Base-by-base conservation (phyloP, 2,888 invertebrate species). In the Marronus borbonicus region DNA sequence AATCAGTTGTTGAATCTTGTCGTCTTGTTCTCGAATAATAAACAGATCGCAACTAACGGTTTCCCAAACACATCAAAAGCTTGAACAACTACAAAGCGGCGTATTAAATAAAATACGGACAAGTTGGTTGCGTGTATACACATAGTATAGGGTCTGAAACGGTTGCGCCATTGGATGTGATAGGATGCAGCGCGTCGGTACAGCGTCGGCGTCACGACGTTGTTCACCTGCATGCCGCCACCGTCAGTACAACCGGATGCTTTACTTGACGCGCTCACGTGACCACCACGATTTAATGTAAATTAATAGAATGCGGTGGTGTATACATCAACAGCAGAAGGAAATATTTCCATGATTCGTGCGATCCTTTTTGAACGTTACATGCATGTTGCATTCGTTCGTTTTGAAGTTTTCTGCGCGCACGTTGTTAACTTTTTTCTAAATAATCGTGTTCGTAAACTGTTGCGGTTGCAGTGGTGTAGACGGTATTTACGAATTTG, bases 171-270 rank as follows among this genome's bases (percentile, higher is more conserved):
- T 60, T 60, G 68, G 68, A 17, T 17, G 17, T 68, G 76, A 68
- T 68, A 65, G 69, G 50, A 66, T 60, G 78, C 78, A 78, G 60
- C 75, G 78, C 78, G 78, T 78, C 78, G 75, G 78, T 74, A 78
- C 39, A 64, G 78, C 78, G 78, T 78, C 78, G 78, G 78, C 78
- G 78, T 75, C 75, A 68, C 76, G 62, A 62, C 75, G 78, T 28
- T 60, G 78, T 68, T 75, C 66, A 76, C 78, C 78, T 78, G 78
- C 78, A 78, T 78, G 78, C 78, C 78, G 76, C 60, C 76, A 76
- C 78, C 78, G 78, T 62, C 76, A 78, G 78, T 78, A 75, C 50
- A 65, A 75, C 76, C 75, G 78, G 76, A 78, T 78, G 76, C 72
- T 74, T 74, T 74, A 74, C 60, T 74, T 58, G 72, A 74, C 72